A percentile compares a stretch with the other conserved stretches of the same genome.
phyloP scores from a whole-genome alignment of 1,140 invertebrate species.

The Portunus trituberculatus region DNA sequence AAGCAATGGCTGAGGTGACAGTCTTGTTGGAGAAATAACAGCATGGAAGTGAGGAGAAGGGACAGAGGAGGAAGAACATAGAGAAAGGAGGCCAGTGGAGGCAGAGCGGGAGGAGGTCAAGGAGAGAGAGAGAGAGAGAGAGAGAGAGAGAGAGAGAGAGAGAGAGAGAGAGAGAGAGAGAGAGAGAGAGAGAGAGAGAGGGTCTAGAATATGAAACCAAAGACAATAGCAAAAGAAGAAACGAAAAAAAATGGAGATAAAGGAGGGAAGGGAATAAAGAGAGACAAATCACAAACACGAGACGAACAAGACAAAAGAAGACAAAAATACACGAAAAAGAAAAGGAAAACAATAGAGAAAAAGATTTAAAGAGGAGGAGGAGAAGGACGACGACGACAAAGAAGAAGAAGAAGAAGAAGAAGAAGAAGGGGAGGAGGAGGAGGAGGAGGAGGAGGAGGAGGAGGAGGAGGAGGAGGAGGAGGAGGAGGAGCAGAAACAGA shows the following conservation, averaged over 20 bases:
- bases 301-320: too few relatives aligned
- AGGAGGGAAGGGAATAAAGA: too few relatives aligned
- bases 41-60: neutral
- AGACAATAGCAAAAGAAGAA: neutral
- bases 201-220: neutral
- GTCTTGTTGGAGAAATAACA: too few relatives aligned
- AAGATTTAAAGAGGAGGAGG: neutral
- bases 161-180: constrained; percentile 46
- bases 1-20: too few relatives aligned
- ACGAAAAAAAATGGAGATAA: too few relatives aligned
- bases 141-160: constrained; percentile 52
- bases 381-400: neutral
- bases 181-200: constrained; percentile 55
- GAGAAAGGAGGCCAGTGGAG: constrained; percentile 25
- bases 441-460: too few relatives aligned
- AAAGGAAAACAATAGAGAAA: neutral
- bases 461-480: too few relatives aligned
- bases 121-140: constrained; percentile 51
- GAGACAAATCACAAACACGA: too few relatives aligned
- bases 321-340: neutral
- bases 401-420: neutral
- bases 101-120: neutral
- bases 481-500: neutral
- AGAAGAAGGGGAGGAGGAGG: too few relatives aligned
- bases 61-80: neutral